These are phyloP conservation scores for Tethya wilhelma DNA, from an alignment of 37 sponge, comb jelly and placozoan species.

Conservation along the genomic window DNA sequence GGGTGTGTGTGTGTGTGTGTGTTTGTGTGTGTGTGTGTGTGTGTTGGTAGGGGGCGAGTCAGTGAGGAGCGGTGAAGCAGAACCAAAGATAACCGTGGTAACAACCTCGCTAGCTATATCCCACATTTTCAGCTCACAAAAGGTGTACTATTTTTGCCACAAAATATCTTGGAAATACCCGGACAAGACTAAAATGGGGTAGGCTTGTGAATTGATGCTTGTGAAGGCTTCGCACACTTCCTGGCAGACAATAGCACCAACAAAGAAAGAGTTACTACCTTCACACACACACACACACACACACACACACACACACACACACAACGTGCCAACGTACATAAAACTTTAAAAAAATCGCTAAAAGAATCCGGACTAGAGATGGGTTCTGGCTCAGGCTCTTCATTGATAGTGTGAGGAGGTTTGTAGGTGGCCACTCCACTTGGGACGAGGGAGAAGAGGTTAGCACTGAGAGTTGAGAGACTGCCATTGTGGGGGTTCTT, in stretches of 20 bases:
- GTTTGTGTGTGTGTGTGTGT: slow-evolving; percentile 1
- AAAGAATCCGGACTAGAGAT: slow-evolving; percentile 46
- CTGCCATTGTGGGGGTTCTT: neutral
- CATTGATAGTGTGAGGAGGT: slow-evolving; percentile 4
- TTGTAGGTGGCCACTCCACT: slow-evolving; percentile 40
- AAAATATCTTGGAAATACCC: too few species aligned
- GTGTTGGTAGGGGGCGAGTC: slow-evolving; percentile 4
- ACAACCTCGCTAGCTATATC: neutral
- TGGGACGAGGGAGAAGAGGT: slow-evolving; percentile 44
- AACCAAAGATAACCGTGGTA: too few species aligned
- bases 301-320: neutral
- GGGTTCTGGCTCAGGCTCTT: slow-evolving; percentile 30
- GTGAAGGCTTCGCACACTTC: neutral
- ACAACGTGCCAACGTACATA: slow-evolving; percentile 5
- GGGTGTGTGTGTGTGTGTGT: neutral
- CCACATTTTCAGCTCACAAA: too few species aligned
- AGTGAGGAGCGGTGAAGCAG: neutral
- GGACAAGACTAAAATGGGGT: too few species aligned
- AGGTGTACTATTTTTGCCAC: too few species aligned
- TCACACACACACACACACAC: neutral
- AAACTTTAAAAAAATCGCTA: slow-evolving; percentile 33
- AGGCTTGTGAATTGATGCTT: too few species aligned
- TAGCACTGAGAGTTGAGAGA: neutral
- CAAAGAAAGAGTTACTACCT: neutral
- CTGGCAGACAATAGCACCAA: neutral